Evolutionary conservation across 2,888 invertebrate genomes (phyloP).

Genomic region (Morpho achilles): DNA sequence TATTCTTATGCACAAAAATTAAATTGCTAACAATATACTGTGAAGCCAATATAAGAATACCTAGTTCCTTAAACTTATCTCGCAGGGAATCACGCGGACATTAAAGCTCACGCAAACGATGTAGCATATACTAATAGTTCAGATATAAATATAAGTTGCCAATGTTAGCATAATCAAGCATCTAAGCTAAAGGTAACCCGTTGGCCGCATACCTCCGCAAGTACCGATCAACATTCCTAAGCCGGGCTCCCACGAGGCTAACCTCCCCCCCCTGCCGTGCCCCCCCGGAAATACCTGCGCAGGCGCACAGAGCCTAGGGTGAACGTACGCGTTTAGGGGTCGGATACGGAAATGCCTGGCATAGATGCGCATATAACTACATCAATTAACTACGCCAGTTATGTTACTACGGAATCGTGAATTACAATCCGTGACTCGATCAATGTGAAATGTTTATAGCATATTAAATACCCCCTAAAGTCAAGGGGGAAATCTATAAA

Average conservation of each 20-base stretch:
- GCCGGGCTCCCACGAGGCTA: constrained; percentile 49
- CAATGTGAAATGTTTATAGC: too few relatives aligned
- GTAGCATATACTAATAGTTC: not conserved
- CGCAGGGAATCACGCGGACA: too few relatives aligned
- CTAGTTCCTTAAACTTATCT: too few relatives aligned
- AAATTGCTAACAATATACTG: too few relatives aligned
- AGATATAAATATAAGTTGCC: constrained; percentile 23
- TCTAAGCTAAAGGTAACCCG: constrained; percentile 31
- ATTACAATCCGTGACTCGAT: too few relatives aligned
- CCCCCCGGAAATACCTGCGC: constrained; percentile 56
- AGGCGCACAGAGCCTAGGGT: constrained; percentile 58
- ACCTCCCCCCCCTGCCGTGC: constrained; percentile 23
- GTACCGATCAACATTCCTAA: constrained; percentile 51
- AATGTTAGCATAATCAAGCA: constrained; percentile 12
- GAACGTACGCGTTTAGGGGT: constrained; percentile 44
- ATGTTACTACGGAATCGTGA: not conserved
- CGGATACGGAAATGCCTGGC: constrained; percentile 41
- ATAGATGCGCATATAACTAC: constrained; percentile 25
- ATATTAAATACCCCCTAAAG: too few relatives aligned
- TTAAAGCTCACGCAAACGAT: not conserved
- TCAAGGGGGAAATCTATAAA: too few relatives aligned
- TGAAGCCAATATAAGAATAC: too few relatives aligned
- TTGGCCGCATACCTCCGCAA: constrained; percentile 42
- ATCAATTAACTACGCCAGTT: constrained; percentile 9
- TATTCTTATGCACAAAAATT: too few relatives aligned